A percentile compares a stretch with the other conserved stretches of the same genome.
phyloP scores from a whole-genome alignment of 2,113 vertebrate genomes.

The Genyomyrus donnyi region DNA sequence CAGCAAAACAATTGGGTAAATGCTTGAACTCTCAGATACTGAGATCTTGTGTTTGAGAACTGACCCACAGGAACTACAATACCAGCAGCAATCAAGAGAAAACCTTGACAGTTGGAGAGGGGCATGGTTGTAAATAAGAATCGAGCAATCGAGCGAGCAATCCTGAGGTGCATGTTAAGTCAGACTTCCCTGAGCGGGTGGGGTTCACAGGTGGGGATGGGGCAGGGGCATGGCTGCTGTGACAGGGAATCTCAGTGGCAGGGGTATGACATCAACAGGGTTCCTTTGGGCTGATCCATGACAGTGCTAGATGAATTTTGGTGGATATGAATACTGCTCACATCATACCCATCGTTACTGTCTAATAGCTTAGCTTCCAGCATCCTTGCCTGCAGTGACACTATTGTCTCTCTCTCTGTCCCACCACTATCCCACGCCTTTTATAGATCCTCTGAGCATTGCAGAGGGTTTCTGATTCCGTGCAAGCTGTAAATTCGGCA shows the following conservation, averaged over 20 bases:
- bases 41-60: neutral
- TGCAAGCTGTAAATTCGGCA: neutral
- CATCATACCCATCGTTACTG: neutral
- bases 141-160: neutral
- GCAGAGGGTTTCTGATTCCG: neutral
- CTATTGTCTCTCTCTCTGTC: neutral
- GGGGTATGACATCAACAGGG: neutral
- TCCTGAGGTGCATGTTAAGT: neutral
- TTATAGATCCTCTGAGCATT: neutral
- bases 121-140: neutral
- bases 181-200: neutral
- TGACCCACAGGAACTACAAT: neutral
- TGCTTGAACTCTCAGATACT: neutral
- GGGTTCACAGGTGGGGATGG: neutral
- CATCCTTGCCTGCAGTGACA: neutral
- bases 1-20: neutral
- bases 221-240: neutral
- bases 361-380: neutral
- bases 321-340: neutral
- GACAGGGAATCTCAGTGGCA: neutral
- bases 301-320: neutral
- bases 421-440: neutral
- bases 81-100: neutral
- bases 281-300: neutral
- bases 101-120: neutral